phyloP scores from a whole-genome alignment of 2,113 vertebrate genomes.

The Oryzias woworae region DNA sequence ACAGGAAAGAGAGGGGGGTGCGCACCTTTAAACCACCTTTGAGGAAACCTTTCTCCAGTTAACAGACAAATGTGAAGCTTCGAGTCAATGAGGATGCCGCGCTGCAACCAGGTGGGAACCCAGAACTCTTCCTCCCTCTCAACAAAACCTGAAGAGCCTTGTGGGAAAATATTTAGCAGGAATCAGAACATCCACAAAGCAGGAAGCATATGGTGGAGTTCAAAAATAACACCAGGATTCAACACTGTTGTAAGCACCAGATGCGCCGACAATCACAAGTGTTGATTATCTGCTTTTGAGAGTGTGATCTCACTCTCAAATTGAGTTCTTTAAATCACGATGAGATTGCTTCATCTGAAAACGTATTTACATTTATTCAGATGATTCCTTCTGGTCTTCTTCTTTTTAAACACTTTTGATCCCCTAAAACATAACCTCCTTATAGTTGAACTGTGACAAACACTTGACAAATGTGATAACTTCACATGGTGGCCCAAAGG shows the following conservation, averaged over 20 bases:
- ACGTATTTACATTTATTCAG: too few relatives aligned
- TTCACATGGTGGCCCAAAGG: too few relatives aligned
- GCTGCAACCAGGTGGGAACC: slow-evolving; percentile 22
- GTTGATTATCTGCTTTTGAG: slow-evolving; percentile 38
- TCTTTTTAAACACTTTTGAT: too few relatives aligned
- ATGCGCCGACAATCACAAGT: slow-evolving; percentile 22
- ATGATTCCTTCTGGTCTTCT: too few relatives aligned
- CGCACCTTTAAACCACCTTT: slow-evolving; percentile 22
- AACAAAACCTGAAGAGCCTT: neutral
- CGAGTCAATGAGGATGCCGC: slow-evolving; percentile 36
- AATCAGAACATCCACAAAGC: slow-evolving; percentile 2
- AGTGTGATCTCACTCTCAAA: slow-evolving; percentile 31
- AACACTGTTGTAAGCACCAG: slow-evolving; percentile 25
- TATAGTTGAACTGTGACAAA: too few relatives aligned
- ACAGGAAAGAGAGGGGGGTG: slow-evolving; percentile 50
- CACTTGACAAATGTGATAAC: too few relatives aligned
- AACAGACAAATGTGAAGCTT: slow-evolving; percentile 35
- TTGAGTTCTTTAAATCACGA: slow-evolving; percentile 21
- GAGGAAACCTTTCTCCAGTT: slow-evolving; percentile 59
- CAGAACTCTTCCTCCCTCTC: slow-evolving; percentile 13
- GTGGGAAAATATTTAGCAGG: slow-evolving; percentile 3
- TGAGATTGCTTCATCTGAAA: neutral
- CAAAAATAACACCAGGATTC: slow-evolving; percentile 6
- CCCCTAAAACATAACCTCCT: too few relatives aligned
- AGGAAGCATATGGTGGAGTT: slow-evolving; percentile 28